Base-by-base conservation (phyloP, 2,797 vertebrate species). In the Pangasius sanitwongsei region DNA sequence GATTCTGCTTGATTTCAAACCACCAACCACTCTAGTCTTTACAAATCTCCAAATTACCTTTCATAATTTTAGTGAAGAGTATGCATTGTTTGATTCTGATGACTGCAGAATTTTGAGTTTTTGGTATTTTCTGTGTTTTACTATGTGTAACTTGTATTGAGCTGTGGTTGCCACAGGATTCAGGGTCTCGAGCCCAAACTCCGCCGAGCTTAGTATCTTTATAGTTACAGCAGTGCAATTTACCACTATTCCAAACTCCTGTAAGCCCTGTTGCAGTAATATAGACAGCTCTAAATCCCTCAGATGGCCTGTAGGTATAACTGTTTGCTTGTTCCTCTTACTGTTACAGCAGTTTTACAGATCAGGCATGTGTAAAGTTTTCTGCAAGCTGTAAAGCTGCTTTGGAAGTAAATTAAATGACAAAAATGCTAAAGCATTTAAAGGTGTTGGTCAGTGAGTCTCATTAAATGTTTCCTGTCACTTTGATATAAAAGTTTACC, bases 51-150 rank as follows among this genome's bases (percentile, higher is more conserved):
- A 75, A 91, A 96, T 96, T 95, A 94, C 93, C 94, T 95, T 95
- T 92, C 96, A 97, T 98, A 94, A 97, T 97, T 97, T 97, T 97
- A 96, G 97, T 97, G 97, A 95, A 95, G 92, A 94, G 93, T 95
- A 96, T 96, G 91, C 93, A 95, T 96, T 93, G 93, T 95, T 96
- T 96, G 92, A 94, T 95, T 95, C 94, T 95, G 94, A 94, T 92
- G 93, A 97, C 97, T 98, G 97, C 96, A 96, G 96, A 96, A 57
- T 94, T 96, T 97, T 97, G 94, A 96, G 96, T 96, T 95, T 94
- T 94, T 95, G 94, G 93, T 88, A 95, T 96, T 95, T 96, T 90
- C 94, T 97, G 97, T 95, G 96, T 97, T 97, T 95, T 94, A 92
- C 96, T 95, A 94, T 96, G 94, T 93, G 96, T 95, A 96, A 96